phyloP scores from a whole-genome alignment of 2,113 vertebrate genomes.

The Notechis scutatus region DNA sequence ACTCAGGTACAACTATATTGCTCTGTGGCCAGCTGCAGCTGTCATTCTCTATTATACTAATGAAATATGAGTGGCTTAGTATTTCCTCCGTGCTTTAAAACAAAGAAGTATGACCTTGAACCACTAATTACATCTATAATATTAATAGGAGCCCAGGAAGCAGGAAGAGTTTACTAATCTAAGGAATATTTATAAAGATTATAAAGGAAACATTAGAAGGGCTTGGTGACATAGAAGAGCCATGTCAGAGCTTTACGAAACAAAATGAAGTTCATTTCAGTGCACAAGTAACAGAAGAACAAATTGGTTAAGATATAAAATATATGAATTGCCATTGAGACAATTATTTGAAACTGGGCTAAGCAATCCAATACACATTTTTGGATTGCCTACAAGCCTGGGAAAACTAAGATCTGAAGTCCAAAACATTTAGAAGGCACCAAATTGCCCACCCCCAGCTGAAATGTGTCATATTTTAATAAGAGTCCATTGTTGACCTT shows the following conservation, averaged over 20 bases:
- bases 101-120: conserved; percentile 17
- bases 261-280: not conserved
- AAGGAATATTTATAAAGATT: conserved; percentile 23
- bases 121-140: conserved; percentile 25
- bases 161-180: not conserved
- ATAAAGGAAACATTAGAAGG: not conserved
- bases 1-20: not conserved
- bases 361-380: not conserved
- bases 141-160: conserved; percentile 15
- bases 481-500: not conserved
- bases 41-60: not conserved
- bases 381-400: not conserved
- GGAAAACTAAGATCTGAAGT: not conserved
- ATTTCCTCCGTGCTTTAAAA: conserved; percentile 34
- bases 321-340: not conserved
- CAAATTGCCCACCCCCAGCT: not conserved
- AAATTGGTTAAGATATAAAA: not conserved
- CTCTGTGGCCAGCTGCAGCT: not conserved
- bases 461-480: not conserved
- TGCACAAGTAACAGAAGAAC: not conserved
- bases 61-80: conserved; percentile 17
- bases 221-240: not conserved
- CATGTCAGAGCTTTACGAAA: not conserved
- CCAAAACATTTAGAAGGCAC: not conserved
- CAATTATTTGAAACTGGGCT: not conserved